Evolutionary conservation across 2,888 invertebrate genomes (phyloP), one percentile per base, ranked within the genome.

Genomic region (Nipponacmea schrenckii): DNA sequence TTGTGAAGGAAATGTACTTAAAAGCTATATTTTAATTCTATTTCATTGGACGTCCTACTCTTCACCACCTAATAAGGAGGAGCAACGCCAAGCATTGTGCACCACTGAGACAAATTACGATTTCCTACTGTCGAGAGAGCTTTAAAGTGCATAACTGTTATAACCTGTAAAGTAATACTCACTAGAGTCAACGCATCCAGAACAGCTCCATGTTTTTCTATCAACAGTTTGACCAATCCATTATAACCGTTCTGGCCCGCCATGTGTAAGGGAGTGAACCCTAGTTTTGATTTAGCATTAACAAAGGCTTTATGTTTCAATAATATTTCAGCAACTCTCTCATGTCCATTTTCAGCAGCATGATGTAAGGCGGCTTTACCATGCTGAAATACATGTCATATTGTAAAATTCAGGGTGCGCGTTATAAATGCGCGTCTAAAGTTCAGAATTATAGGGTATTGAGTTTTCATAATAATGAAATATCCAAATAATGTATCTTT

Each of bases 281-380:
- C 98, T 76, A 96, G 95, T 86, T 98, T 93, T 0, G 98, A 97
- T 90, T 98, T 98, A 20, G 97, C 97, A 90, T 99, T 99, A 77
- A 99, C 98, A 89, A 98, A 99, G 0, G 99, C 98, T 90, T 98
- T 98, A 90, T 97, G 94, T 67, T 95, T 94, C 62, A 99, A 91
- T 68, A 99, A 90, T 0, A 90, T 86, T 76, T 91, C 90, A 92
- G 96, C 91, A 2, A 91, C 90, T 50, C 89, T 88, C 64, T 89
- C 91, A 81, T 97, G 97, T 3, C 98, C 98, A 84, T 94, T 94
- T 89, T 98, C 97, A 0, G 91, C 90, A 0, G 97, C 97, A 81
- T 98, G 90, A 89, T 98, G 98, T 67, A 98, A 91, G 0, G 98
- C 98, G 2, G 98, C 98, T 84, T 98, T 89, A 5, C 91, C 91